These are phyloP conservation scores for Anagyrus pseudococci DNA, from an alignment of 2,888 invertebrate genomes.

Conservation along the genomic window DNA sequence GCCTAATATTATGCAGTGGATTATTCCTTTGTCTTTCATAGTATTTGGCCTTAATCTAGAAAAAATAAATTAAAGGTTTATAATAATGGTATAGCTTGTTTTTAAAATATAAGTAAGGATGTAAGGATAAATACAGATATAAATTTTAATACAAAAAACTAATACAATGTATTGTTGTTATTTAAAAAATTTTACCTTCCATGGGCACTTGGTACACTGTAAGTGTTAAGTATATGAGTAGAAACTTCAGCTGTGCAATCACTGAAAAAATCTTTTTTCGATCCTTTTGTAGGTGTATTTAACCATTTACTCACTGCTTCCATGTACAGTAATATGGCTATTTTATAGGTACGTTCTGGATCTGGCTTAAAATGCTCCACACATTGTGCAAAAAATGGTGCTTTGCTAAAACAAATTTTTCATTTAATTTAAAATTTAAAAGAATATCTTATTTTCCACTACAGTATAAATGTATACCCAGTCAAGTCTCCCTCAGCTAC, in stretches of 20 bases:
- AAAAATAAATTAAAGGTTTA: too few relatives aligned
- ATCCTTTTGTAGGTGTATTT: conserved; percentile 46
- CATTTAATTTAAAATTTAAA: not conserved
- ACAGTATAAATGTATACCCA: conserved; percentile 32
- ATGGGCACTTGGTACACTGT: conserved; percentile 47
- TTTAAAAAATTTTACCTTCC: too few relatives aligned
- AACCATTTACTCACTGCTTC: conserved; percentile 50
- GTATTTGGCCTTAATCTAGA: conserved; percentile 51
- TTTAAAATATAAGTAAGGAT: too few relatives aligned
- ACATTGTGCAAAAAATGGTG: conserved; percentile 48
- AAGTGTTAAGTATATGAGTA: conserved; percentile 46
- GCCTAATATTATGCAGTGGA: conserved; percentile 53
- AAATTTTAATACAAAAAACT: not conserved
- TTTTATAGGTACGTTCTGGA: conserved; percentile 44
- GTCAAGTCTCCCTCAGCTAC: conserved; percentile 43
- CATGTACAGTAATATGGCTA: conserved; percentile 51
- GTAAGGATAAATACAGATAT: not conserved
- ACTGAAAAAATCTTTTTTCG: conserved; percentile 42
- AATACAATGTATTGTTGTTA: too few relatives aligned
- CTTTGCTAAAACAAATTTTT: conserved; percentile 31
- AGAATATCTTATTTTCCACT: not conserved
- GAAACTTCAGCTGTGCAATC: conserved; percentile 45
- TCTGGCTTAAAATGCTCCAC: conserved; percentile 40
- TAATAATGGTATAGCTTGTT: too few relatives aligned
- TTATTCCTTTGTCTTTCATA: conserved; percentile 53